Evolutionary conservation across 2,888 invertebrate species (phyloP), one percentile per base, ranked within the genome.

Genomic region (Ptychoptera contaminata): DNA sequence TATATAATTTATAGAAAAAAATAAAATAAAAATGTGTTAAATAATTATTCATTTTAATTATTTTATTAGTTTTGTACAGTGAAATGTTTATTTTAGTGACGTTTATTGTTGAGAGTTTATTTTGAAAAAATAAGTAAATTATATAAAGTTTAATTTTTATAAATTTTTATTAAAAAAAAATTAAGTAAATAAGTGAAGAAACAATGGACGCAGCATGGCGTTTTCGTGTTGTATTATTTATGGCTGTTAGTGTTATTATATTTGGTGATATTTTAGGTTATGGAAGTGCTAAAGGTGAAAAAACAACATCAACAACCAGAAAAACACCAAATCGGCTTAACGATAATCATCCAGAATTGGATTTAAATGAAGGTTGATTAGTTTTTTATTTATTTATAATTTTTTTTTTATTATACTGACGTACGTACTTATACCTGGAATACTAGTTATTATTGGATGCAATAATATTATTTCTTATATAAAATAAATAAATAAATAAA

Each of bases 221-320:
- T 47, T 63, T 63, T 53, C 64, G 65, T 46, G 55, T 66, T 30
- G 59, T 63, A 58, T 54, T 65, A 43, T 56, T 65, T 32, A 57
- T 56, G 43, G 56, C 61, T 39, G 51, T 63, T 48, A 60, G 61
- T 37, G 52, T 66, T 51, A 58, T 66, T 47, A 50, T 65, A 44
- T 63, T 65, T 48, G 65, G 65, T 43, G 65, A 66, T 51, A 58
- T 64, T 43, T 60, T 61, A 45, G 64, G 62, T 43, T 64, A 61
- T 47, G 61, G 62, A 37, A 62, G 57, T 44, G 59, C 62, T 11
- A 54, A 59, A 23, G 62, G 58, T 40, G 62, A 60, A 12, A 61
- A 61, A 52, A 61, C 63, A n/a, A 59, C 23, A 23, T 34, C 31
- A 31, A 14, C 43, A 36, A 42, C 46, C 12, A 35, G 45, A 8